Evolutionary conservation across 2,888 invertebrate genomes (phyloP).

Genomic region (Macrosoma leucophasiata): DNA sequence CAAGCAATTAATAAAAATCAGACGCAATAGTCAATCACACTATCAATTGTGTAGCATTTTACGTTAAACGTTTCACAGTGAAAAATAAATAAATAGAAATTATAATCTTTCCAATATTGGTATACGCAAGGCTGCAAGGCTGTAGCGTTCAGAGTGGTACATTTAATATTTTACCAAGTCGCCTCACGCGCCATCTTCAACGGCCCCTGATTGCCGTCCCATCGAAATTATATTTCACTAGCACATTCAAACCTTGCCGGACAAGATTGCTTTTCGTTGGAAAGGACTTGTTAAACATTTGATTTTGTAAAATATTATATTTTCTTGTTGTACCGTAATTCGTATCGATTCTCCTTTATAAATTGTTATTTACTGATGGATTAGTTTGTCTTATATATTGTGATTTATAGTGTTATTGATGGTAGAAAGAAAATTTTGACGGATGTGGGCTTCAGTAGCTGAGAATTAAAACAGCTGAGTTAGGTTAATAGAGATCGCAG

Average conservation of each 20-base stretch:
- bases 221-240: conserved; percentile 74
- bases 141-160: no score
- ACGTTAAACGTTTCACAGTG: no score
- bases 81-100: no score
- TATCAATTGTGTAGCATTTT: no score
- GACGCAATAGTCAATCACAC: no score
- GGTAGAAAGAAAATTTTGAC: background rate
- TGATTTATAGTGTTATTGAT: background rate
- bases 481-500: background rate
- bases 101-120: no score
- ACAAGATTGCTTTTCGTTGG: conserved; percentile 58
- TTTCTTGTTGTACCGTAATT: conserved; percentile 20
- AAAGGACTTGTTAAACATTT: conserved; percentile 32
- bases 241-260: conserved; percentile 67
- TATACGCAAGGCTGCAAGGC: no score
- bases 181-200: conserved; percentile 72
- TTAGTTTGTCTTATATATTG: background rate
- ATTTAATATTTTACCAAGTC: conserved; percentile 69
- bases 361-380: background rate
- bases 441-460: background rate
- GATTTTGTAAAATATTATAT: conserved; percentile 30
- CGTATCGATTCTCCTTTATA: conserved; percentile 7
- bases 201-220: conserved; percentile 73
- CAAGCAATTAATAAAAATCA: no score
- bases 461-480: background rate